Base-by-base conservation (phyloP, 2,797 vertebrate genomes). In the Pygocentrus nattereri region DNA sequence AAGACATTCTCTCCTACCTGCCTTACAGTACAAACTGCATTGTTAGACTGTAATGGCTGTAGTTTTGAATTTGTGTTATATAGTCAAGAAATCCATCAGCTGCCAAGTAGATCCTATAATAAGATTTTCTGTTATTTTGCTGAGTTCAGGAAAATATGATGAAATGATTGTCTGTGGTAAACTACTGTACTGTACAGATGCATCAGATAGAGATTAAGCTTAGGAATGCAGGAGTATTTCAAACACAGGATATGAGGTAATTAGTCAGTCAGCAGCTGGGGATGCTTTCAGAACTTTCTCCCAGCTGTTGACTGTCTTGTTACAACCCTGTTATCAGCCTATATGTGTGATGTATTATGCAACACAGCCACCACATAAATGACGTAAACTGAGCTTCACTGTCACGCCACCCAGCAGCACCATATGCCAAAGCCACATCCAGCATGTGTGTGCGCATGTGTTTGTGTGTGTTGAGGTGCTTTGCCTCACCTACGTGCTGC, bases 401-500 rank as follows among this genome's bases (percentile, higher is more conserved):
- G 27, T 67, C 62, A 77, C 64, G 62, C 27, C 49, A 74, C 44
- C 75, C 69, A 72, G 78, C 83, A 62, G 72, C 76, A 78, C 47
- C 62, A 56, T 80, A 18, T 41, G 65, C 74, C 78, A 75, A 81
- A 50, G 81, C 74, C 74, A 73, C 41, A 67, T 72, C 58, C 74
- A 85, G 58, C 50, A 61, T 44, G 54, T 77, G 59, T 74, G 38
- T 78, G 72, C 70, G 50, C n/a, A 38, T 69, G 64, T 49, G 59
- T 74, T 49, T 31, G 50, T 59, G 23, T 62, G 44, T 61, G n/a
- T 38, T 27, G 21, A 34, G 16, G 25, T 65, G 34, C 30, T 47
- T 77, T 58, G 41, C 85, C 96, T 97, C 91, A 98, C 97, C 97
- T 91, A 95, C 91, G 2, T 98, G 96, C 61, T 97, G 95, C 86